Percentiles rank a stretch among this genome's conserved stretches.
phyloP scores from a whole-genome alignment of 30 jellyfish, hydroid and myxozoan species.

The Aurelia aurita complex sp. Pacific region DNA sequence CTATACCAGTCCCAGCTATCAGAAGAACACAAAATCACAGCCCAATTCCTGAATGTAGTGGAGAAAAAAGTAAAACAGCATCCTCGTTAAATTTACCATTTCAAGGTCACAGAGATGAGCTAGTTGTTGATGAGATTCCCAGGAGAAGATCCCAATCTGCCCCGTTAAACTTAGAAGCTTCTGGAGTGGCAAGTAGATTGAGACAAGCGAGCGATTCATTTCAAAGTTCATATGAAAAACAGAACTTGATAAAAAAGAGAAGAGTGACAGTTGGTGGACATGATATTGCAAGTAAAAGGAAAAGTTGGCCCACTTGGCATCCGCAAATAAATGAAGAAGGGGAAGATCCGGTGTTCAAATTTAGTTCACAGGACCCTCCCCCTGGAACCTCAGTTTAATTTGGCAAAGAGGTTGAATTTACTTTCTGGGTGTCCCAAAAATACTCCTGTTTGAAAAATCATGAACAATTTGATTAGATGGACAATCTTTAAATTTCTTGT shows the following conservation, averaged over 20 bases:
- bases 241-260: conserved; percentile 4
- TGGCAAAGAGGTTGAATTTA: neutral
- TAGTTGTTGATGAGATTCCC: conserved; percentile 16
- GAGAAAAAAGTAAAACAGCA: conserved; percentile 3
- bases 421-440: neutral
- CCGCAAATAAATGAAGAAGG: conserved; percentile 25
- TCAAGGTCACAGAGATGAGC: conserved; percentile 21
- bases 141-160: conserved; percentile 81
- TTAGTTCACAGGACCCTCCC: conserved; percentile 39
- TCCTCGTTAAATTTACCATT: conserved; percentile 49
- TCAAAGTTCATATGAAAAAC: conserved; percentile 36
- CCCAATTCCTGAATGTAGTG: neutral
- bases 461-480: neutral
- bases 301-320: conserved; percentile 62
- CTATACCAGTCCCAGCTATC: too few species aligned
- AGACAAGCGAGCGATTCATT: conserved; percentile 73
- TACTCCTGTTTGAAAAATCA: neutral
- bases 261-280: conserved; percentile 36
- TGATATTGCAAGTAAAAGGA: conserved; percentile 8
- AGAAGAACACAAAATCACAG: too few species aligned
- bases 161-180: conserved; percentile 78
- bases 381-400: conserved; percentile 42
- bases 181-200: conserved; percentile 66
- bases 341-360: conserved; percentile 16
- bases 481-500: neutral